Evolutionary conservation across 2,888 invertebrate species (phyloP).

Genomic region (Protophormia terraenovae): DNA sequence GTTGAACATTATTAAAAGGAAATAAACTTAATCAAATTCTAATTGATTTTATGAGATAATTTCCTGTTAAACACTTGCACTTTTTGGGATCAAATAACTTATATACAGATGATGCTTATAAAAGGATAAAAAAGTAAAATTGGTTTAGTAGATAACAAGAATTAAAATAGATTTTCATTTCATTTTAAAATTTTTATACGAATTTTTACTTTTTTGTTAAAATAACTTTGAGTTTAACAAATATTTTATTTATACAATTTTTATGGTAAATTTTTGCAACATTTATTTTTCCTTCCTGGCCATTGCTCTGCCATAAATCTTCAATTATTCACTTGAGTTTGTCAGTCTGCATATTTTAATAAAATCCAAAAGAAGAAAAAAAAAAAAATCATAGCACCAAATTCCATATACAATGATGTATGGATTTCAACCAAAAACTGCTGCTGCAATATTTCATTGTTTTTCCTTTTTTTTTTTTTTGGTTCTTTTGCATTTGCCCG

Average conservation of each 20-base stretch:
- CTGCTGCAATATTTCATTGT: constrained; percentile 59
- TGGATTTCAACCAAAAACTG: constrained; percentile 44
- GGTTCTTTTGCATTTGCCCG: neutral
- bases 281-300: constrained; percentile 46
- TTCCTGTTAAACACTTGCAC: constrained; percentile 61
- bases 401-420: constrained; percentile 60
- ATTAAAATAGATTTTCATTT: too few relatives aligned
- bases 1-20: constrained; percentile 26
- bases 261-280: too few relatives aligned
- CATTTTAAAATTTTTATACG: too few relatives aligned
- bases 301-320: constrained; percentile 63
- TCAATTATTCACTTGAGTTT: constrained; percentile 66
- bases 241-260: neutral
- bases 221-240: neutral
- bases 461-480: constrained; percentile 1
- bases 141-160: neutral
- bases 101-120: neutral
- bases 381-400: neutral
- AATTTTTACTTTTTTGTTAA: too few relatives aligned
- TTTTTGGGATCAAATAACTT: neutral
- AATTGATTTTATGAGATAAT: constrained; percentile 64
- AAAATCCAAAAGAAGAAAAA: neutral
- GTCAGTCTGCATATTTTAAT: constrained; percentile 56
- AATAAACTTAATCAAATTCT: constrained; percentile 54
- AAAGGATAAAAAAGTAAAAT: neutral